Evolutionary conservation across 2,113 vertebrate genomes (phyloP), one percentile per base, ranked within the genome.

Genomic region (Myotis brandtii): DNA sequence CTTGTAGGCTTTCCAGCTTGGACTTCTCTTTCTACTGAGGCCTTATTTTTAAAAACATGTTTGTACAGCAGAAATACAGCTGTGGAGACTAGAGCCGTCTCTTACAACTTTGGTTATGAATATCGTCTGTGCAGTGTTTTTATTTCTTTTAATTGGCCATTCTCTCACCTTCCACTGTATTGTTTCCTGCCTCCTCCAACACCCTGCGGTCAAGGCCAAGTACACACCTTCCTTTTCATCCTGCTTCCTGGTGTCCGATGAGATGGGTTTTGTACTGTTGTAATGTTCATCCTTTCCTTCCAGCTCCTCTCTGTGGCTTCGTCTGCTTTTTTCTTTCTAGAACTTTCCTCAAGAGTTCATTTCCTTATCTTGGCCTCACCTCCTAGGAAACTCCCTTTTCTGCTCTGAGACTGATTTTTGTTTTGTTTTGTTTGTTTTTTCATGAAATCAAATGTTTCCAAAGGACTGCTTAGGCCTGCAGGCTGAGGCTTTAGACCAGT

Each of bases 31-130:
- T 96, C 90, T 86, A 80, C n/a, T 5, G 85, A 79, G 84, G 37
- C 64, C 77, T 88, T 79, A 69, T 66, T 95, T 95, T 95, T 52
- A 70, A 89, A 95, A 96, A 79, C 94, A 82, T 87, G 77, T 94
- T 93, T 96, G 84, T 81, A 54, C 25, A 81, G 85, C 86, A 73
- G 46, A 72, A 27, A 82, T 67, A 59, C 66, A 85, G 27, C 70
- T 66, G 59, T 69, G 73, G 84, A 73, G 87, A 73, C 77, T 16
- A 75, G 23, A 32, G 50, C 54, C 7, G n/a, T 50, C 81, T 79
- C 75, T 81, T 69, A 23, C 20, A 83, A 48, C 23, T 76, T 86
- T 48, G 48, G 25, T 95, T 94, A 75, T 87, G 81, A 85, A 91
- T 73, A 77, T 67, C 94, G 82, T 73, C 52, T 64, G 20, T n/a